Evolutionary conservation across 2,113 vertebrate genomes (phyloP), one percentile per base, ranked within the genome.

Genomic region (Siphamia tubifer): DNA sequence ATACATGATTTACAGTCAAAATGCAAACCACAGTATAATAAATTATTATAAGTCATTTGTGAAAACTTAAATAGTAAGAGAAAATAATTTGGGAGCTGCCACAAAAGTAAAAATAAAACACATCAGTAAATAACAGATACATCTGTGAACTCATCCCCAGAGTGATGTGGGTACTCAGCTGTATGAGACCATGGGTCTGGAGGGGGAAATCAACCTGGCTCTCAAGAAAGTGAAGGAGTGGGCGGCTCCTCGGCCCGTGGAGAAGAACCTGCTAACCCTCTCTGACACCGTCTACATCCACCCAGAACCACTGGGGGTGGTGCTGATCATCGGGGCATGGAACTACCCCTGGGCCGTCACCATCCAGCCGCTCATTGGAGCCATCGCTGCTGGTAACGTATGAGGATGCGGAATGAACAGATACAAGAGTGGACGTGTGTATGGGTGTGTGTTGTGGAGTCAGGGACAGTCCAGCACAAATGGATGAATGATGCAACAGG

Each of bases 301-400:
- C 42, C 89, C 87, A 0, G 94, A 99, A 79, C 97, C 97, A 0
- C 89, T 98, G 63, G 96, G 97, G 0, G 93, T 98, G 28, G 92
- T 95, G 48, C 92, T 98, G 40, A 63, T 98, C 47, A 95, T 99
- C 0, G 95, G 97, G 8, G 93, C 97, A 28, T 99, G 97, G 97
- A 99, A 98, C 80, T 99, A 98, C 77, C 97, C 97, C 2, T 93
- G 97, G 8, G 74, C 86, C 0, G 90, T 98, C 69, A 49, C 85
- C 57, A 67, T 97, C 38, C 92, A 93, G 19, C 97, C 97, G 0
- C 82, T 99, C 45, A 70, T 98, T 0, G 97, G 96, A 39, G 97
- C 97, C 82, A 98, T 98, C 0, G 96, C 96, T 2, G 95, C 97
- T 78, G 97, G 97, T 93, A 87, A 13, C 35, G 47, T 30, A n/a